phyloP scores from a whole-genome alignment of 2,797 vertebrate species.

The Choloepus didactylus region DNA sequence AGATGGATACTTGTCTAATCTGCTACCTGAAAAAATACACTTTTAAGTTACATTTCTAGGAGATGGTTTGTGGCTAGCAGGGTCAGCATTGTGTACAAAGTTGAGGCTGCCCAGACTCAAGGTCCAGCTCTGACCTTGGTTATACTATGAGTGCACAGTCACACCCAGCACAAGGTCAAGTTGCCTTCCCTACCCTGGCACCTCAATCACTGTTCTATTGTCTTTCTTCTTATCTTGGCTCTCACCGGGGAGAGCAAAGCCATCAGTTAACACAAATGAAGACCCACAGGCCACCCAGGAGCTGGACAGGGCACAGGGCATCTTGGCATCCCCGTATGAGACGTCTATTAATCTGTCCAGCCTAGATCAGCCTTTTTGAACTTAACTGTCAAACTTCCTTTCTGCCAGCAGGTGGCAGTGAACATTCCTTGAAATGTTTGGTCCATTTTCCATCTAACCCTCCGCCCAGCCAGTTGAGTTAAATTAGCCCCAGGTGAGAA shows the following conservation, averaged over 20 bases:
- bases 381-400: conserved; percentile 5
- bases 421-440: background rate
- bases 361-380: background rate
- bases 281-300: background rate
- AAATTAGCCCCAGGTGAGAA: background rate
- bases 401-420: conserved; percentile 28
- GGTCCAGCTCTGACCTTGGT: background rate
- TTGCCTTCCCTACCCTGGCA: background rate
- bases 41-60: background rate
- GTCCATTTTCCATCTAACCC: background rate
- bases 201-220: background rate
- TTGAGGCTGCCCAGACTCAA: background rate
- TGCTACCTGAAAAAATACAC: background rate
- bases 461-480: background rate
- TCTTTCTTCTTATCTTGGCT: conserved; percentile 25
- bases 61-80: background rate
- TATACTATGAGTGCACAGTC: background rate
- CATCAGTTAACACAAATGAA: background rate
- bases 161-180: background rate
- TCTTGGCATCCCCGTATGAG: background rate
- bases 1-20: background rate
- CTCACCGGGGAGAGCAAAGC: background rate
- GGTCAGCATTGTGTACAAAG: background rate
- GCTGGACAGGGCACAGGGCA: too few relatives aligned
- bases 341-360: background rate